Base-by-base conservation (phyloP, 2,113 vertebrate species). In the human region DNA sequence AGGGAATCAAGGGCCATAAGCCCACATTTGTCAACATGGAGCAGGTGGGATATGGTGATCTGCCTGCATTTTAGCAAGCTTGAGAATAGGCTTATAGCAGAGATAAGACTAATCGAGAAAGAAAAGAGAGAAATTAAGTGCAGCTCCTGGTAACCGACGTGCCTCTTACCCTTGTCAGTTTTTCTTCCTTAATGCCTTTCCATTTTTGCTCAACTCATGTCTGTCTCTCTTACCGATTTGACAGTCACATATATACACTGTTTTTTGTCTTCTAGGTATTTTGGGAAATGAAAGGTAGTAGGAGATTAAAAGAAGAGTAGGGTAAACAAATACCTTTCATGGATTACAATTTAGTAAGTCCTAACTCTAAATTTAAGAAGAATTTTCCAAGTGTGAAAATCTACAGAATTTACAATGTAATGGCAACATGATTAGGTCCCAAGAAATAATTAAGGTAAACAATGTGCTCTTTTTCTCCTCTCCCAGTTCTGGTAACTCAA, bases 401-500 rank as follows among this genome's bases (percentile, higher is more conserved):
- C 83, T 83, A 16, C 9, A 80, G 83, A 86, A 82, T 61, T 94
- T 79, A 78, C 6, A 78, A 57, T 40, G 57, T 75, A 94, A 79
- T 38, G 50, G 75, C 90, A 80, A 81, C 25, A 73, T 73, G 59
- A 88, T 43, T 61, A 89, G 48, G 87, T 79, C 72, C 66, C 95
- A 68, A 68, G 76, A 76, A 93, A 70, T 30, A 61, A 92, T 61
- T 48, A 86, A 92, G 32, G 95, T 90, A 94, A 96, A 92, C 83
- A 72, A 45, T 5, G 50, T 85, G 70, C 87, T 92, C 89, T 83
- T 89, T 86, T 61, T 83, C n/a, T 81, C 83, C 88, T 59, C 68
- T 64, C 32, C 55, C 14, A 30, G 35, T 78, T 83, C 84, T 83
- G 55, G 98, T 97, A 98, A 98, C 86, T 94, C n/a, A 70, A 98